Base-by-base conservation (phyloP, 2,888 invertebrate genomes). In the Drosophila eohydei region DNA sequence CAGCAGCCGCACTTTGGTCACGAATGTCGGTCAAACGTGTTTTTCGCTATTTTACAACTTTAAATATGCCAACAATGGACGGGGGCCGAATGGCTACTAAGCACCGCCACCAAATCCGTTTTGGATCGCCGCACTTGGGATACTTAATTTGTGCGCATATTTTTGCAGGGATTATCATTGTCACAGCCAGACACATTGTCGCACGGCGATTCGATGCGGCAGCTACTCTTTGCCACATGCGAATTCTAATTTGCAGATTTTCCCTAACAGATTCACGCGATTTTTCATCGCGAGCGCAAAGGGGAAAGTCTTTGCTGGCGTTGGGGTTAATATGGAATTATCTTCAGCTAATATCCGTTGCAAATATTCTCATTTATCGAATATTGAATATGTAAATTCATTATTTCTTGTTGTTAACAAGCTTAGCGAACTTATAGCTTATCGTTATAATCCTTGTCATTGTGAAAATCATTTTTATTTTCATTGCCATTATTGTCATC, bases 21-120 rank as follows among this genome's bases (percentile, higher is more conserved):
- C 86, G 86, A 86, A 86, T 86, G 88, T 86, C 86, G 86, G 86
- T 86, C 86, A 86, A 86, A 86, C 86, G 89, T 86, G 86, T 86
- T 89, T 86, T 81, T 86, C 78, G 89, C 84, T 86, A 88, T 86
- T 86, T 86, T 86, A 89, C 86, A 86, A 89, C 87, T 89, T 86
- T 89, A 86, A 86, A 87, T 86, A 89, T 89, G 87, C 89, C 86
- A 86, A 89, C 84, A 84, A 88, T 88, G 86, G 78, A 81, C 71
- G 61, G 32, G 50, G 52, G 38, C 61, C 41, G 38, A 36, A 21
- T 54, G 34, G 46, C 63, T 38, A 21, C 55, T 63, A 56, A 63
- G 64, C 51, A 68, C 66, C 66, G 28, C 40, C 66, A 55, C 40
- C 44, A 48, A 51, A 46, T 64, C 41, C 61, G 52, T 56, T 36